Evolutionary conservation across 1,140 invertebrate genomes (phyloP).

Genomic region (Drosophila sproati): DNA sequence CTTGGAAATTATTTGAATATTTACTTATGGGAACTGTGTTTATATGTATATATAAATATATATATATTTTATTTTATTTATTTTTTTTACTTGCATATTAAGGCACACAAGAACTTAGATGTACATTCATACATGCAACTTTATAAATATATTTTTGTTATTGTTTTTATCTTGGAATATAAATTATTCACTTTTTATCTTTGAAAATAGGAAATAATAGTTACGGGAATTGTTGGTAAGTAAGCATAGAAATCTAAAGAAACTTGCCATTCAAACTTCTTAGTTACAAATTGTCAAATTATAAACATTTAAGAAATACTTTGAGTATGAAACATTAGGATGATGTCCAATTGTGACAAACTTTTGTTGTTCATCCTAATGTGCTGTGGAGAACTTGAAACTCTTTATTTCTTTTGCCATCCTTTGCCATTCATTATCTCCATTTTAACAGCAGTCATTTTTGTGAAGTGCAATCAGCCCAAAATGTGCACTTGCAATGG

Average conservation of each 20-base stretch:
- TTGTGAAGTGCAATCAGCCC: constrained; percentile 32
- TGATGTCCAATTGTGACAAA: constrained; percentile 18
- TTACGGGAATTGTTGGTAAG: background rate
- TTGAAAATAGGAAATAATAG: background rate
- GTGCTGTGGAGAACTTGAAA: constrained; percentile 10
- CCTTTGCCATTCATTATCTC: background rate
- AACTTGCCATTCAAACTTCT: background rate
- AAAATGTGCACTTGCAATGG: constrained; percentile 22
- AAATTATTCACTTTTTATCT: no score
- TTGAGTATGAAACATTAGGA: constrained; percentile 5
- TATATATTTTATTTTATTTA: no score
- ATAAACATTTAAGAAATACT: constrained; percentile 16
- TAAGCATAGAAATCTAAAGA: background rate
- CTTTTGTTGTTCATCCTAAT: constrained; percentile 26
- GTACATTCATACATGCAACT: no score
- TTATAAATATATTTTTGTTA: no score
- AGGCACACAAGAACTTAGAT: no score
- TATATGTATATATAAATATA: no score
- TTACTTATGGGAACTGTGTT: no score
- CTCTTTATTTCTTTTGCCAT: background rate
- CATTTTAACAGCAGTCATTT: constrained; percentile 13
- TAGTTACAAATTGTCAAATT: constrained; percentile 9
- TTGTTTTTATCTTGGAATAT: no score
- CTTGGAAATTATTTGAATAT: no score
- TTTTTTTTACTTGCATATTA: no score